Evolutionary conservation across 2,797 vertebrate species (phyloP).

Genomic region (Acanthornis magna): DNA sequence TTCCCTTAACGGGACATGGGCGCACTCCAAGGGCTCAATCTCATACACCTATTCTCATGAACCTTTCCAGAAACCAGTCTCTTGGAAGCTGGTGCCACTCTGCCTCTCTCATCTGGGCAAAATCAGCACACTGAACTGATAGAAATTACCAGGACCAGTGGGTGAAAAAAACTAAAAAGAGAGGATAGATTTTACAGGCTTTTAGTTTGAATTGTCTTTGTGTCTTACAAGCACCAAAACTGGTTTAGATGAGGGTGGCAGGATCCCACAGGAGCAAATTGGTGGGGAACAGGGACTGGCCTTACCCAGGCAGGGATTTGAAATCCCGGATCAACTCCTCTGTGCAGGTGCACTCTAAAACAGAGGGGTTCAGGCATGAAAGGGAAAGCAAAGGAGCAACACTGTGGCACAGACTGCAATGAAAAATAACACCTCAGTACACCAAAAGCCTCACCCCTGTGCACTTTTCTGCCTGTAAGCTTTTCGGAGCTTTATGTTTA

Average conservation of each 20-base stretch:
- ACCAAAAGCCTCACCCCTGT: neutral
- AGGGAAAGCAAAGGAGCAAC: neutral
- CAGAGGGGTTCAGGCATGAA: neutral
- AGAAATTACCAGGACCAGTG: neutral
- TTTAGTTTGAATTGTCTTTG: neutral
- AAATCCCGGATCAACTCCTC: neutral
- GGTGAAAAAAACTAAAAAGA: accelerated
- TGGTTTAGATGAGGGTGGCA: neutral
- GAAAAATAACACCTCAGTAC: neutral
- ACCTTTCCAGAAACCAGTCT: neutral
- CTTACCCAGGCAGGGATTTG: neutral
- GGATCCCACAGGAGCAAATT: neutral
- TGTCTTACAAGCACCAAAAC: neutral
- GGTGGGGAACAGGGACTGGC: accelerated
- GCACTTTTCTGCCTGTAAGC: neutral
- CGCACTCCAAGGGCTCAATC: accelerated
- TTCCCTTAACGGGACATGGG: neutral
- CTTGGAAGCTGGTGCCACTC: neutral
- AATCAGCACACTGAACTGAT: neutral
- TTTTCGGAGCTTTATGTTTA: neutral
- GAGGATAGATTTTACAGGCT: neutral
- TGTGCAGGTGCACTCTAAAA: neutral
- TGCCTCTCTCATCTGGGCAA: neutral
- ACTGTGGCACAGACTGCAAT: accelerated
- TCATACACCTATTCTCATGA: neutral